Percentiles rank a stretch among this genome's conserved stretches.
These are phyloP conservation scores for Bugulina stolonifera DNA, from an alignment of 2,888 invertebrate species.

Conservation along the genomic window DNA sequence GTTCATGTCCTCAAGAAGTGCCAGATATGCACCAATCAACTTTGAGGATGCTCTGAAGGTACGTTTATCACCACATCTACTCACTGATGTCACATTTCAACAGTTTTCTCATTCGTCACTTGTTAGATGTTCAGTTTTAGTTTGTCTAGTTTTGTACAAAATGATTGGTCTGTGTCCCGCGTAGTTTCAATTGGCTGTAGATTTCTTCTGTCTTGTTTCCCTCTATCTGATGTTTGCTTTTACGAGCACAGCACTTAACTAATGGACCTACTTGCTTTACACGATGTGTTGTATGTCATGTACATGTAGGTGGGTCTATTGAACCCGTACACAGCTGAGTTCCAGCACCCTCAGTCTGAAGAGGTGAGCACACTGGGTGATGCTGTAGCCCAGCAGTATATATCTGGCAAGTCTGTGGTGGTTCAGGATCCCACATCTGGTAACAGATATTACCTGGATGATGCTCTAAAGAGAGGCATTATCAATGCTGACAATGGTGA, in stretches of 20 bases:
- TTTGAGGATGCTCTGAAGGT: conserved; percentile 27
- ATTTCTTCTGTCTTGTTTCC: too few species aligned
- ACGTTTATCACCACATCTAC: too few species aligned
- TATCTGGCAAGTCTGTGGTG: conserved; percentile 25
- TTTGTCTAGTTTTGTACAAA: too few species aligned
- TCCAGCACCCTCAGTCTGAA: conserved; percentile 25
- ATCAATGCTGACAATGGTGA: conserved; percentile 21
- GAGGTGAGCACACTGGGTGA: conserved; percentile 24
- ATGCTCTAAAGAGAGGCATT: conserved; percentile 12
- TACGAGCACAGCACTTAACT: too few species aligned
- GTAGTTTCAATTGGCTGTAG: too few species aligned
- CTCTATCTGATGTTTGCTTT: too few species aligned
- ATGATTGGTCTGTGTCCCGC: too few species aligned
- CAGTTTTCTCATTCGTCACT: too few species aligned
- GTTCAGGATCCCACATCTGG: conserved; percentile 17
- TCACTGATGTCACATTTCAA: too few species aligned
- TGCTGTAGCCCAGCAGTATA: conserved; percentile 14
- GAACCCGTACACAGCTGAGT: conserved; percentile 22
- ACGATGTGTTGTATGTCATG: too few species aligned
- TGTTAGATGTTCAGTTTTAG: too few species aligned
- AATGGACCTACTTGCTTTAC: too few species aligned
- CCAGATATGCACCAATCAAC: conserved; percentile 19
- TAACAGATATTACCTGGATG: conserved; percentile 26
- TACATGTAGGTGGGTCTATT: conserved; percentile 8
- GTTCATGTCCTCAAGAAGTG: background rate